Evolutionary conservation across 2,888 invertebrate genomes (phyloP).

Genomic region (Eupeodes luniger): DNA sequence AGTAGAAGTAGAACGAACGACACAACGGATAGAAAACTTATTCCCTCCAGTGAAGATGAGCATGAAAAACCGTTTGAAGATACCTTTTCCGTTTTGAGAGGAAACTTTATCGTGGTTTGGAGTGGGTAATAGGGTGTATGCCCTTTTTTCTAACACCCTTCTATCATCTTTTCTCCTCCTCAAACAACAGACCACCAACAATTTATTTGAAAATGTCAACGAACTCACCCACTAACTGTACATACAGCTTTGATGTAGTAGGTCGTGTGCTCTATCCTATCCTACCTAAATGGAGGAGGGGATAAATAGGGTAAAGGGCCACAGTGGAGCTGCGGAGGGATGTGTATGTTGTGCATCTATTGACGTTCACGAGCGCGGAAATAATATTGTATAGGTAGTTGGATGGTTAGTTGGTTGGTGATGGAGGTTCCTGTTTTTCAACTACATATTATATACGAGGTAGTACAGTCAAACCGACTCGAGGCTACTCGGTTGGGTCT

Average conservation of each 20-base stretch:
- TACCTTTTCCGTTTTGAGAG: slow-evolving; percentile 52
- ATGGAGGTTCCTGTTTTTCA: neutral
- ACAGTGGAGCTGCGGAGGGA: neutral
- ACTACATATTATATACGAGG: slow-evolving; percentile 30
- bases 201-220: slow-evolving; percentile 72
- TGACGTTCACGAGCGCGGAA: slow-evolving; percentile 67
- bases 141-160: neutral
- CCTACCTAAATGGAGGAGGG: neutral
- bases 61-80: slow-evolving; percentile 65
- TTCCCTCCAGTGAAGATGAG: slow-evolving; percentile 66
- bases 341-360: slow-evolving; percentile 38
- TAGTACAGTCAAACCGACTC: neutral
- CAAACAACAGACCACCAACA: slow-evolving; percentile 19
- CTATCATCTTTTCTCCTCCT: neutral
- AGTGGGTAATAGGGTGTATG: slow-evolving; percentile 9
- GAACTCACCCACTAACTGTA: slow-evolving; percentile 65
- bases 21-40: slow-evolving; percentile 26
- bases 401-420: neutral
- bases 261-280: neutral
- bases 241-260: neutral
- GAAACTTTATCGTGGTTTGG: slow-evolving; percentile 9
- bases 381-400: slow-evolving; percentile 54
- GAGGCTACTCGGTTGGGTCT: slow-evolving; percentile 56
- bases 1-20: neutral
- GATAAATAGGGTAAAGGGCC: neutral